Evolutionary conservation across 1,140 invertebrate genomes (phyloP).

Genomic region (Gonioctena quinquepunctata): DNA sequence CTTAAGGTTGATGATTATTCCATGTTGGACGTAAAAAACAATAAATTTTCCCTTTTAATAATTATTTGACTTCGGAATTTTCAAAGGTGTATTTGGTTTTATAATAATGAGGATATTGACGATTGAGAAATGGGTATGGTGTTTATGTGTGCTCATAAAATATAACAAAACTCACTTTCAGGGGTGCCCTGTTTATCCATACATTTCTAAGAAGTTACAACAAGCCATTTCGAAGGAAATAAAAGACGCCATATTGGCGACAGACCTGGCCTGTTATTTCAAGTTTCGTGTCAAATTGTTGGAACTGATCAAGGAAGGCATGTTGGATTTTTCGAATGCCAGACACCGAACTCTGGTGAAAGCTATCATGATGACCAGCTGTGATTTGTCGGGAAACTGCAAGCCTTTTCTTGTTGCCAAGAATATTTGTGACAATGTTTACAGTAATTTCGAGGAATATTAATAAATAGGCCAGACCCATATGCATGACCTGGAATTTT

Average conservation of each 20-base stretch:
- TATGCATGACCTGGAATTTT: too few relatives aligned
- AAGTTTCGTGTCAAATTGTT: constrained; percentile 57
- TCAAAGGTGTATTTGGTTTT: too few relatives aligned
- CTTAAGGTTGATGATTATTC: too few relatives aligned
- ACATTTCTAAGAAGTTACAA: constrained; percentile 22
- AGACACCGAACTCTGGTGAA: constrained; percentile 58
- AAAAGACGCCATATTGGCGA: constrained; percentile 60
- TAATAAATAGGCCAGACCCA: too few relatives aligned
- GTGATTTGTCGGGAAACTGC: constrained; percentile 61
- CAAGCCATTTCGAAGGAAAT: constrained; percentile 54
- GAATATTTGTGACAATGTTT: constrained; percentile 57
- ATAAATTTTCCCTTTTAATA: too few relatives aligned
- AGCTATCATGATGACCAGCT: constrained; percentile 63
- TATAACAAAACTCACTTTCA: too few relatives aligned
- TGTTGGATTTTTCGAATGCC: constrained; percentile 55
- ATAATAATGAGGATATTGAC: too few relatives aligned
- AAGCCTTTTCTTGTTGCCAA: constrained; percentile 62
- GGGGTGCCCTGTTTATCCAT: constrained; percentile 32
- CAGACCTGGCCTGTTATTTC: constrained; percentile 62
- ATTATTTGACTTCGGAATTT: too few relatives aligned
- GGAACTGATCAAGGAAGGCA: constrained; percentile 53
- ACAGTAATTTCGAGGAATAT: too few relatives aligned
- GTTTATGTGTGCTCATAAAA: too few relatives aligned
- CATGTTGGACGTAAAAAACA: too few relatives aligned
- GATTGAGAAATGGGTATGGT: too few relatives aligned